Evolutionary conservation across 2,113 vertebrate species (phyloP).

Genomic region (Corythornis cristatus): DNA sequence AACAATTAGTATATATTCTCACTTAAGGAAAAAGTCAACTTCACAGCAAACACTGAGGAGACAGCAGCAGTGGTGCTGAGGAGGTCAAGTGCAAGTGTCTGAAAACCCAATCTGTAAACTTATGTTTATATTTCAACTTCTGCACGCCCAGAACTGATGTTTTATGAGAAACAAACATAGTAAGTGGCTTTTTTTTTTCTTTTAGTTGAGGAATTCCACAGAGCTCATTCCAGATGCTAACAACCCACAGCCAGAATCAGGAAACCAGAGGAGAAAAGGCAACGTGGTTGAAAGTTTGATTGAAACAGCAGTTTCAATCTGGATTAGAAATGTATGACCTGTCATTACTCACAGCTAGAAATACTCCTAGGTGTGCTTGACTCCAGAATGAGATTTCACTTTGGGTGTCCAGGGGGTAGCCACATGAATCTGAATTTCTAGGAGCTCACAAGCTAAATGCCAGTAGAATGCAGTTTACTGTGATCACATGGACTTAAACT

Average conservation of each 20-base stretch:
- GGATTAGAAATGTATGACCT: neutral
- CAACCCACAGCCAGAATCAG: neutral
- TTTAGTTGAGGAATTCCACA: neutral
- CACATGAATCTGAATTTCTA: neutral
- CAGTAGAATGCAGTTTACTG: neutral
- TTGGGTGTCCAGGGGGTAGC: neutral
- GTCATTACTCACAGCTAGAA: neutral
- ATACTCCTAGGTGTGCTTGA: fast-evolving
- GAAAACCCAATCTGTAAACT: neutral
- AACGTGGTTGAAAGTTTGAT: no score
- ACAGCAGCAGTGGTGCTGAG: neutral
- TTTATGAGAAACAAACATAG: fast-evolving
- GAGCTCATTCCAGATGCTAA: neutral
- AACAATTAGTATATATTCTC: neutral
- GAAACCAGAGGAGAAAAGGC: neutral
- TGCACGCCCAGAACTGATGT: neutral
- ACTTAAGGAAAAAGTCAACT: neutral
- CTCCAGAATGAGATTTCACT: neutral
- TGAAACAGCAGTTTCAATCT: neutral
- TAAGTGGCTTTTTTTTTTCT: neutral
- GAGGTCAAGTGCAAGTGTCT: neutral
- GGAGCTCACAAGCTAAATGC: neutral
- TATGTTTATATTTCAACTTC: neutral
- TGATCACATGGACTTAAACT: neutral
- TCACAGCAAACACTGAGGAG: neutral